phyloP scores from a whole-genome alignment of 2,113 vertebrate species.

The Myotis yumanensis region DNA sequence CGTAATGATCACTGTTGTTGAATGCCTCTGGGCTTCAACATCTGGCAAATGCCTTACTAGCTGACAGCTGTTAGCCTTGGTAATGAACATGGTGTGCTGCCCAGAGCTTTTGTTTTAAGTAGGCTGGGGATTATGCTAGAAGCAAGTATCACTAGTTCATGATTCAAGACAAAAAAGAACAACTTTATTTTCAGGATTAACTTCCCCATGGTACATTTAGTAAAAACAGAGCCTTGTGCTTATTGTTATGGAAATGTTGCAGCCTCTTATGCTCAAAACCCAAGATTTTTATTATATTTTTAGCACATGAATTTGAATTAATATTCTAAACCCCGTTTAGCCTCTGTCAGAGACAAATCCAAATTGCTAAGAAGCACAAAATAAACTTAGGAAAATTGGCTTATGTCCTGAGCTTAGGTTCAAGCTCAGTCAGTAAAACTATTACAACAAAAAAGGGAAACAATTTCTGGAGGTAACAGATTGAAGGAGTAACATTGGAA shows the following conservation, averaged over 20 bases:
- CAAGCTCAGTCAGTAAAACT: constrained; percentile 47
- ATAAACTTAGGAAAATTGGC: constrained; percentile 63
- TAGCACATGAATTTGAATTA: constrained; percentile 58
- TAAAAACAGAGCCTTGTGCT: neutral
- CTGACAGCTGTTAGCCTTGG: constrained; percentile 69
- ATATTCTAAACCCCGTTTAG: constrained; percentile 48
- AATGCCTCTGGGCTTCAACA: constrained; percentile 81
- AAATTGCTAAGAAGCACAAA: constrained; percentile 50
- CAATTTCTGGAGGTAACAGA: neutral
- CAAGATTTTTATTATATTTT: constrained; percentile 66
- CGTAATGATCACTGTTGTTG: constrained; percentile 83
- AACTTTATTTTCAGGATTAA: constrained; percentile 61
- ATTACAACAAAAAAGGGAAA: neutral
- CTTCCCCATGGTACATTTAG: constrained; percentile 33
- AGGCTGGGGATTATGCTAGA: neutral
- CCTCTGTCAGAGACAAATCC: constrained; percentile 57
- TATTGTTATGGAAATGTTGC: constrained; percentile 40
- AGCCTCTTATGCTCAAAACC: constrained; percentile 29
- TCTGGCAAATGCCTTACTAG: constrained; percentile 81
- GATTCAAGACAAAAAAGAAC: neutral
- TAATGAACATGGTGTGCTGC: neutral
- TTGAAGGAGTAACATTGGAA: neutral
- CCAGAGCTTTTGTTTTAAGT: constrained; percentile 62
- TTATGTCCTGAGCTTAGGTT: constrained; percentile 48
- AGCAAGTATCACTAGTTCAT: constrained; percentile 18